These are phyloP conservation scores for Halictus quadricinctus DNA, from an alignment of 2,888 invertebrate genomes.

Conservation along the genomic window DNA sequence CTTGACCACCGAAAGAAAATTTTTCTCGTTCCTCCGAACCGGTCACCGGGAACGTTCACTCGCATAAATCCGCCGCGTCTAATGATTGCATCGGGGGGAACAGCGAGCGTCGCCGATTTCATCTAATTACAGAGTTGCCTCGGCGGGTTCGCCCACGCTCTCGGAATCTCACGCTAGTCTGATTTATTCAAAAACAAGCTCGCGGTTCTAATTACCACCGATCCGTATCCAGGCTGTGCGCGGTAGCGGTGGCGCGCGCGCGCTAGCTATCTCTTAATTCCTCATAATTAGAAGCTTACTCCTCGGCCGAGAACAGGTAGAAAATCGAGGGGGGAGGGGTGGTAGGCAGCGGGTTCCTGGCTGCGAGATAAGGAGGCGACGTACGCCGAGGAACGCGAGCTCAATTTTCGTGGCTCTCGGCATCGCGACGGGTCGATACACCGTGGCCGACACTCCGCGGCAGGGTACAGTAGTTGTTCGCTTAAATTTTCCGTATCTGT, in stretches of 20 bases:
- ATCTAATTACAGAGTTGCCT: conserved; percentile 21
- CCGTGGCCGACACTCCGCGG: conserved; percentile 28
- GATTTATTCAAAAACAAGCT: conserved; percentile 25
- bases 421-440: conserved; percentile 58
- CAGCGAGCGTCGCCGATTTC: not conserved
- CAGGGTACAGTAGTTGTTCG: not conserved
- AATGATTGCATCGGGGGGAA: conserved; percentile 2
- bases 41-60: not conserved
- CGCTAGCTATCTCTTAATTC: conserved; percentile 26
- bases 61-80: not conserved
- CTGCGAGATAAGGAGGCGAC: conserved; percentile 37
- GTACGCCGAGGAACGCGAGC: conserved; percentile 20
- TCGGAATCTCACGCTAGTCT: not conserved
- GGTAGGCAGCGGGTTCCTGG: not conserved
- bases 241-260: not conserved
- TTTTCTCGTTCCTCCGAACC: not conserved
- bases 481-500: not conserved
- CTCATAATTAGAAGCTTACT: conserved; percentile 41
- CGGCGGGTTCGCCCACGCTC: not conserved
- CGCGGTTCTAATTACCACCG: conserved; percentile 32
- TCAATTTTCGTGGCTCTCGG: conserved; percentile 45
- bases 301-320: conserved; percentile 19
- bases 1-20: not conserved
- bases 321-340: conserved; percentile 13
- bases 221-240: not conserved